These are phyloP conservation scores for Camelus bactrianus DNA, from an alignment of 2,113 vertebrate species.

Conservation along the genomic window DNA sequence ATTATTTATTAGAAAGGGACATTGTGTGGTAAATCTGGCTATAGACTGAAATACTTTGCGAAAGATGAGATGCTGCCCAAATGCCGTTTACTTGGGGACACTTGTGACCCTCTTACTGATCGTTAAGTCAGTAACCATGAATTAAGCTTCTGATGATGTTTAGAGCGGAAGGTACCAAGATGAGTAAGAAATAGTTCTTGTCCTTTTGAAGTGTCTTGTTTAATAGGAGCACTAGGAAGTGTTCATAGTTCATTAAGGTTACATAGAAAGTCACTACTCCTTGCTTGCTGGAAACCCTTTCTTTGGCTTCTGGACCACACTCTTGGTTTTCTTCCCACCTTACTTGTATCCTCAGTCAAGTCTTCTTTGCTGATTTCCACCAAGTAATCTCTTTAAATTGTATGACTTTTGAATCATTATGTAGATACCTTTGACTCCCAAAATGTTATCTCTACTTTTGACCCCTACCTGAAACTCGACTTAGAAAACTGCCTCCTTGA, in stretches of 20 bases:
- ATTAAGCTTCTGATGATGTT: constrained; percentile 3
- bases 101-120: background rate
- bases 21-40: background rate
- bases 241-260: background rate
- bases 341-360: background rate
- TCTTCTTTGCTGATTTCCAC: background rate
- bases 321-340: background rate
- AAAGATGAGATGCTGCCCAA: background rate
- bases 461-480: background rate
- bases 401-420: background rate
- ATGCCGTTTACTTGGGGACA: background rate
- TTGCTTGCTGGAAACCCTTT: background rate
- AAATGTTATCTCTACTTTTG: background rate
- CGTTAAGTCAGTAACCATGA: background rate
- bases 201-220: background rate
- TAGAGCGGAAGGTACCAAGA: background rate
- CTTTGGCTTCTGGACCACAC: background rate
- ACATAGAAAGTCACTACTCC: background rate
- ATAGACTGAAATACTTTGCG: background rate
- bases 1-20: background rate
- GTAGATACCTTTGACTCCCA: background rate
- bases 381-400: background rate
- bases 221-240: background rate
- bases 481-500: background rate
- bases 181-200: constrained; percentile 19